Base-by-base conservation (phyloP, 2,888 invertebrate species). In the Dione vanillae region DNA sequence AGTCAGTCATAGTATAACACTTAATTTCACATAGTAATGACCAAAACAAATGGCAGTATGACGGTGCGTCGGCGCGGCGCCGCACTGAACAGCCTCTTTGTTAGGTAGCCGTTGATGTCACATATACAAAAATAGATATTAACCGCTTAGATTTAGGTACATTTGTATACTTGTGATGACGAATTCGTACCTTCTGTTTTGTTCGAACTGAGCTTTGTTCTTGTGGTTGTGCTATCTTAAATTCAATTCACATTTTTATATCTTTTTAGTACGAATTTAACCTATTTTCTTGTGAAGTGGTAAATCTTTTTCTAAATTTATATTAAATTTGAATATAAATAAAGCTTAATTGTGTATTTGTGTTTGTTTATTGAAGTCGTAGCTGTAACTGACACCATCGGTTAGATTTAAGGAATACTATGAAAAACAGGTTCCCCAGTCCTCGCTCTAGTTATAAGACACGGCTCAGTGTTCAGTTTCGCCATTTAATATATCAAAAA, bases 81-180 rank as follows among this genome's bases (percentile, higher is more conserved):
- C 73, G n/a, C 9, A 27, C 52, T 61, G 45, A 52, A 69, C 71
- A 64, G 58, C 69, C 72, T 62, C 72, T 70, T 72, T 72, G 72
- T 72, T 19, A 52, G 61, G 61, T 59, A 58, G 56, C 70, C 45
- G 56, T 49, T 74, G 71, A 71, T 71, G 73, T 74, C 73, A 74
- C 67, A 64, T 0, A 12, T 43, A 52, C 62, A 64, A 69, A 71
- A 71, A 74, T 74, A 74, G 71, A 19, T 51, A 54, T 51, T 49
- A 67, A 61, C 67, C 58, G 69, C 69, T 47, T 56, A 67, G 51
- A 67, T 62, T 67, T 72, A 70, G 70, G 67, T 59, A 3, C n/a
- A n/a, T 27, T 5, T 2, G 27, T 27, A 37, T 37, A 35, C 54
- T 43, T 3, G 56, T 41, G 72, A 70, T 72, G 70, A 70, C 67